phyloP scores from a whole-genome alignment of 2,113 vertebrate species.

The Telmatochromis brachygnathus region DNA sequence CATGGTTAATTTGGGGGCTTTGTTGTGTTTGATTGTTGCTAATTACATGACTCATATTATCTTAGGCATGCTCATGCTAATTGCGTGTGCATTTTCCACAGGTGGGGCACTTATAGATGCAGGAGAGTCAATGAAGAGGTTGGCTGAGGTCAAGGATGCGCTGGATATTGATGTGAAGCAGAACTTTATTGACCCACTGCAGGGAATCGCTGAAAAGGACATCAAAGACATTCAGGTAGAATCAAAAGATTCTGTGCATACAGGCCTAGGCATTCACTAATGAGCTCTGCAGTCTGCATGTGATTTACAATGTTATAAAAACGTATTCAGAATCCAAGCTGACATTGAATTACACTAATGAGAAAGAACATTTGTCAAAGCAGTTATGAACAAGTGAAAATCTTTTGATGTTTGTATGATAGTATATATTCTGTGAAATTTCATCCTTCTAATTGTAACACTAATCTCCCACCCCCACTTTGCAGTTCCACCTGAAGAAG shows the following conservation, averaged over 20 bases:
- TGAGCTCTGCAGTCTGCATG: not conserved
- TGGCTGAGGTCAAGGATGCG: conserved; percentile 91
- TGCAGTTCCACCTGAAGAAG: conserved; percentile 92
- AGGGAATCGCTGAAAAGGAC: conserved; percentile 92
- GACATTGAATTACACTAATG: not conserved
- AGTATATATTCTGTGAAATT: not conserved
- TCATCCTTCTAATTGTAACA: not conserved
- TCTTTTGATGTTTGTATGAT: not conserved
- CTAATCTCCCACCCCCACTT: not conserved
- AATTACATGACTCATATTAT: not conserved
- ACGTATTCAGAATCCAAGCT: not conserved
- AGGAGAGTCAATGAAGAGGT: conserved; percentile 89
- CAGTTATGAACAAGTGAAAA: not conserved
- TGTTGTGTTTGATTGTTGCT: not conserved
- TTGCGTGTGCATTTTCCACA: conserved; percentile 31
- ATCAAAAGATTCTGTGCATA: not conserved
- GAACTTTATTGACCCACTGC: conserved; percentile 95
- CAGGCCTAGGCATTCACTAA: not conserved
- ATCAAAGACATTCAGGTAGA: conserved; percentile 95
- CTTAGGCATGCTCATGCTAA: not conserved
- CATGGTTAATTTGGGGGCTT: not conserved
- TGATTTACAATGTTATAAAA: not conserved
- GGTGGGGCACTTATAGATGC: conserved; percentile 87
- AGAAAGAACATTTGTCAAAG: not conserved
- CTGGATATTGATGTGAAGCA: conserved; percentile 98